Percentiles rank a stretch among this genome's conserved stretches.
phyloP scores from a whole-genome alignment of 2,797 vertebrate genomes.

The Anabacerthia variegaticeps region DNA sequence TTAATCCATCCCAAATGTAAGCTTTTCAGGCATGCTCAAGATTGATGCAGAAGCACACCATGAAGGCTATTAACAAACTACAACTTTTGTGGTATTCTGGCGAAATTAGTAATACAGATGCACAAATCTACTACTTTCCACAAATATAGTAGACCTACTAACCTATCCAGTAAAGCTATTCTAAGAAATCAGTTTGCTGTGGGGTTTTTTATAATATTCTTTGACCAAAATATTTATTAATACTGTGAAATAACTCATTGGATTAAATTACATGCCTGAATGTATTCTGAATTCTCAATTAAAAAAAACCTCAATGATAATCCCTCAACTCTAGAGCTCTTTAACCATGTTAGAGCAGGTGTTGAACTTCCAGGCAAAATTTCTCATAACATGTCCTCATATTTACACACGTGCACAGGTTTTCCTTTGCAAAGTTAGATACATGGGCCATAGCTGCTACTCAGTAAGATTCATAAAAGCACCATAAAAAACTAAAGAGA shows the following conservation, averaged over 20 bases:
- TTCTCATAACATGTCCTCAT: background rate
- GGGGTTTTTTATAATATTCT: rapidly evolving
- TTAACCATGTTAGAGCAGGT: background rate
- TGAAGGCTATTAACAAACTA: background rate
- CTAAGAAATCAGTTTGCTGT: background rate
- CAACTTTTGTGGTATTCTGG: background rate
- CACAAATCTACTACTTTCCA: background rate
- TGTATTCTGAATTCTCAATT: background rate
- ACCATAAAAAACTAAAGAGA: background rate
- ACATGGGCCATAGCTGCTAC: background rate
- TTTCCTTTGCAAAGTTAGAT: background rate
- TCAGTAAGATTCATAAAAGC: background rate
- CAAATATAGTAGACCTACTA: background rate
- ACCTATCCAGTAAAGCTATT: background rate
- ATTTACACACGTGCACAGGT: background rate
- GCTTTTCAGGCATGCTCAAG: background rate
- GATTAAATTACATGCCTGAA: background rate
- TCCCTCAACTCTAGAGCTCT: background rate
- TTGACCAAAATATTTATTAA: background rate
- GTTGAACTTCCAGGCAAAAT: background rate
- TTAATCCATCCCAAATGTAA: background rate
- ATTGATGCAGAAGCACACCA: background rate
- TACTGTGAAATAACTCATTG: background rate
- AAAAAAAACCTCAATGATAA: background rate
- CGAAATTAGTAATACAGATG: background rate